Percentiles rank a stretch among this genome's conserved stretches.
Evolutionary conservation across 1,140 invertebrate genomes (phyloP).

Genomic region (Lordiphosa mommai): DNA sequence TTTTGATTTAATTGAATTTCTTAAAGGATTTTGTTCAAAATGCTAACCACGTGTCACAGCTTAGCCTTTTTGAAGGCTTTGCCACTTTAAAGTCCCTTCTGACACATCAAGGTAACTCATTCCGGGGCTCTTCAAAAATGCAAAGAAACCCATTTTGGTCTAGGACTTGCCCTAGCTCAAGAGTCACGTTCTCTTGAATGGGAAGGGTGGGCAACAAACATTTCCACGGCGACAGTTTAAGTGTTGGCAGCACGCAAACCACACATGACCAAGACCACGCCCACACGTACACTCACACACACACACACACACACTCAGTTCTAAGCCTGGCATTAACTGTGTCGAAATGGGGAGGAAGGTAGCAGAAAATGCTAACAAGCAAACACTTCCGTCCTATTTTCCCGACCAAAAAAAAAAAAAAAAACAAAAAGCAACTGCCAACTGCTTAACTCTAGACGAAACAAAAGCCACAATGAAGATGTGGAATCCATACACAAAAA

Average conservation of each 20-base stretch:
- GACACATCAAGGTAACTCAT: constrained; percentile 4
- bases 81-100: constrained; percentile 31
- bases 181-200: constrained; percentile 49
- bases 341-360: constrained; percentile 6
- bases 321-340: constrained; percentile 8
- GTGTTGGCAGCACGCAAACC: constrained; percentile 62
- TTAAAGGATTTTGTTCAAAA: neutral
- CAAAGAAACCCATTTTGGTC: constrained; percentile 4
- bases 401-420: neutral
- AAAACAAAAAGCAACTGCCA: constrained; percentile 1
- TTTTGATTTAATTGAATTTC: constrained; percentile 4
- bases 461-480: constrained; percentile 60
- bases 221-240: constrained; percentile 49
- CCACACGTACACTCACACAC: constrained; percentile 21
- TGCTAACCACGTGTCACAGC: constrained; percentile 12
- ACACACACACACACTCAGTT: constrained; percentile 19
- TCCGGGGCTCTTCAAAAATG: constrained; percentile 41
- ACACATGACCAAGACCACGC: constrained; percentile 39
- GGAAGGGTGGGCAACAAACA: constrained; percentile 16
- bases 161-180: constrained; percentile 15
- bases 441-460: constrained; percentile 46
- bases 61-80: constrained; percentile 6
- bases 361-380: constrained; percentile 47
- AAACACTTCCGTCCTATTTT: constrained; percentile 30
- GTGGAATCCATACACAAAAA: constrained; percentile 2